phyloP scores from a whole-genome alignment of 2,113 vertebrate species.

The Thamnaconus septentrionalis region DNA sequence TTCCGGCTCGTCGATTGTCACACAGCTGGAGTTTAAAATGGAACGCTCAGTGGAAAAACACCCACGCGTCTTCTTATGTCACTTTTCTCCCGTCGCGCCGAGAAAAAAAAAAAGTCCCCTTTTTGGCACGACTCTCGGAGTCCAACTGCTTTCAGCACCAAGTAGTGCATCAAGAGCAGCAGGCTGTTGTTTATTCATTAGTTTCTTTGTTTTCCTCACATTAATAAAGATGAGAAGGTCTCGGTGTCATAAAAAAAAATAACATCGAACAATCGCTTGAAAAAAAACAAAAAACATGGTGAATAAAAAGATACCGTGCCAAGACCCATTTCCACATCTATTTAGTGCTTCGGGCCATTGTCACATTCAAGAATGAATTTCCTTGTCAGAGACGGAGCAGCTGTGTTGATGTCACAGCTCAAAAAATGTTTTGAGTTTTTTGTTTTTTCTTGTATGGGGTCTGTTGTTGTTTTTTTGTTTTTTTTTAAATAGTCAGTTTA shows the following conservation, averaged over 20 bases:
- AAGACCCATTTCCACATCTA: neutral
- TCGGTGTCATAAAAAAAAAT: slow-evolving; percentile 3
- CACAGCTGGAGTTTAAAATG: neutral
- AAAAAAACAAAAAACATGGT: neutral
- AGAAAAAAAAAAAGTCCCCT: neutral
- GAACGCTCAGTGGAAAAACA: neutral
- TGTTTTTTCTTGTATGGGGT: neutral
- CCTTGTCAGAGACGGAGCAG: slow-evolving; percentile 8
- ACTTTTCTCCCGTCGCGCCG: slow-evolving; percentile 15
- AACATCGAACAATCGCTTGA: too few relatives aligned
- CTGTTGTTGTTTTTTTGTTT: neutral
- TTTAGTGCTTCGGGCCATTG: slow-evolving; percentile 14
- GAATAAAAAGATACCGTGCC: slow-evolving; percentile 1
- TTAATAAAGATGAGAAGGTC: slow-evolving; percentile 43
- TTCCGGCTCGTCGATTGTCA: neutral
- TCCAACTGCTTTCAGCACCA: slow-evolving; percentile 30
- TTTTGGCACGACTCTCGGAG: slow-evolving; percentile 8
- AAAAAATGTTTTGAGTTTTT: neutral
- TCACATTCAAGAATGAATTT: slow-evolving; percentile 20
- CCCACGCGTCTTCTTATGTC: slow-evolving; percentile 1
- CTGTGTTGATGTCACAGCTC: neutral
- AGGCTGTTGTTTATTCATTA: slow-evolving; percentile 44
- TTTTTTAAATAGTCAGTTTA: too few relatives aligned
- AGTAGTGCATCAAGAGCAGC: slow-evolving; percentile 25
- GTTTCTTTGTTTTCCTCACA: slow-evolving; percentile 12